Percentiles rank a stretch among this genome's conserved stretches.
Conservation (phyloP, 2,797 vertebrate genomes). For the Synaphobranchus kaupii region DNA sequence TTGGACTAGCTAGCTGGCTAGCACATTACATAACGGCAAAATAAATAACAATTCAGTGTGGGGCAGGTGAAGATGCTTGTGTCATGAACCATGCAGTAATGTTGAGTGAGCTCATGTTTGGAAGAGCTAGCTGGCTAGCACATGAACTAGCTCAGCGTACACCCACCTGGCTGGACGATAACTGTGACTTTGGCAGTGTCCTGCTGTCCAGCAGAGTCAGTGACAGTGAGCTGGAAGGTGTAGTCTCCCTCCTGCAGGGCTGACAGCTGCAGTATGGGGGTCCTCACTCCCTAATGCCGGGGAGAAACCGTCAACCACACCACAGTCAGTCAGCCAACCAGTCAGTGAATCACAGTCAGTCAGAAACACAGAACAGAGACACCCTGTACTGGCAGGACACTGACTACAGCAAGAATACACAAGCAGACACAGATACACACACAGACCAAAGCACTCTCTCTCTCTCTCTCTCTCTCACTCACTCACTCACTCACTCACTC, state of each 20-base stretch:
- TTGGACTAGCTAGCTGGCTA: too few species aligned
- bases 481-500: too few species aligned
- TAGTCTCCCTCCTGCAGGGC: constrained; percentile 98
- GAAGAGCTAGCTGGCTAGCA: neutral
- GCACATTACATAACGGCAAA: too few species aligned
- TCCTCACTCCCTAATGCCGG: constrained; percentile 85
- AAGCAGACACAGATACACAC: constrained; percentile 3
- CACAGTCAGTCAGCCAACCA: neutral
- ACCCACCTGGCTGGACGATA: constrained; percentile 93
- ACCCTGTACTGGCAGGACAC: neutral
- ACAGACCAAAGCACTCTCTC: neutral
- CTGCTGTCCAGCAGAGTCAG: constrained; percentile 90
- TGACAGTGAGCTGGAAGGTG: constrained; percentile 94
- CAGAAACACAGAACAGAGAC: neutral
- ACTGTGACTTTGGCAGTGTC: constrained; percentile 92
- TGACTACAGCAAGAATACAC: neutral
- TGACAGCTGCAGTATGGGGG: constrained; percentile 88
- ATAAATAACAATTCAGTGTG: too few species aligned
- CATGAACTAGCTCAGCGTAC: neutral
- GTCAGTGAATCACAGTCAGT: too few species aligned
- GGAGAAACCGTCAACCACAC: neutral
- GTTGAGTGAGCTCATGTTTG: too few species aligned
- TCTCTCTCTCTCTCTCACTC: too few species aligned
- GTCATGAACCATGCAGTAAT: too few species aligned
- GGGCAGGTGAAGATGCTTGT: too few species aligned